Percentiles rank a stretch among this genome's conserved stretches.
These are phyloP conservation scores for Alentia gelatinosa DNA, from an alignment of 2,888 invertebrate genomes.

Conservation along the genomic window DNA sequence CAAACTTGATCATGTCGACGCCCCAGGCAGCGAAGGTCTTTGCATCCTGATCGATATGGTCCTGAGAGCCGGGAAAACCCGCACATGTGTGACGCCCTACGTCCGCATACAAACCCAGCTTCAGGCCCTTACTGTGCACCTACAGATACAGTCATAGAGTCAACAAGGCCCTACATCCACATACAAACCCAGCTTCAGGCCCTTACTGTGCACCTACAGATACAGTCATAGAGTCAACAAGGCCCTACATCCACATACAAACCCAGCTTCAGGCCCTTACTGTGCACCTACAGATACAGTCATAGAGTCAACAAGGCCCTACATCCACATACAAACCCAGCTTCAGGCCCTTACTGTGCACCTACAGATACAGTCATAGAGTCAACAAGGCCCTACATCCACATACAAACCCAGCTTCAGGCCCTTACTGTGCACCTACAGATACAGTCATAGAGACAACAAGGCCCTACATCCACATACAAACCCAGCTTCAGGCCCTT, in stretches of 20 bases:
- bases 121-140: constrained; percentile 85
- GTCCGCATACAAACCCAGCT: constrained; percentile 98
- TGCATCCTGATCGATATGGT: constrained; percentile 92
- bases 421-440: constrained; percentile 82
- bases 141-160: constrained; percentile 20
- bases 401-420: constrained; percentile 98
- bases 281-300: not conserved
- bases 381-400: too few species aligned
- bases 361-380: not conserved
- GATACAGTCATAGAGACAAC: not conserved
- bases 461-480: too few species aligned
- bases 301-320: too few species aligned
- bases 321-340: constrained; percentile 99
- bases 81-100: constrained; percentile 98
- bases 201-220: constrained; percentile 80
- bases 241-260: too few species aligned
- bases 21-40: constrained; percentile 95
- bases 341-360: constrained; percentile 86
- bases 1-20: constrained; percentile 97
- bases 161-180: constrained; percentile 99
- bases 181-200: constrained; percentile 97
- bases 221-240: too few species aligned
- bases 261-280: not conserved
- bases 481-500: constrained; percentile 96
- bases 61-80: constrained; percentile 96